Evolutionary conservation across 2,888 invertebrate species (phyloP), one percentile per base, ranked within the genome.

Genomic region (Sisyra terminalis): DNA sequence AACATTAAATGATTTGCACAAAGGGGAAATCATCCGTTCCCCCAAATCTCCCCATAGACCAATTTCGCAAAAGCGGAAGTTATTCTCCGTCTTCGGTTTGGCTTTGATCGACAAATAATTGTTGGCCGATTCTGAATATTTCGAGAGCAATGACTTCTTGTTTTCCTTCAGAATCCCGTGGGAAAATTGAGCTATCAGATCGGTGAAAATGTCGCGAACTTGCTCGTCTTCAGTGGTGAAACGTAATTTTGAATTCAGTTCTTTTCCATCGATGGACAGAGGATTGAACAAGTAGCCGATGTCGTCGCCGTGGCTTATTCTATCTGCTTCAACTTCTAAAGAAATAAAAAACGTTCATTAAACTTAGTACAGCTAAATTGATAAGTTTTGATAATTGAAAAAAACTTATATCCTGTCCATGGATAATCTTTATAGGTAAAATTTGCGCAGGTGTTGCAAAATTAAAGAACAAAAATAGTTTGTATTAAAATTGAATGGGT

Each of bases 241-340:
- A 30, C 18, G 11, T 5, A 24, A 5, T 24, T 24, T 24, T 29
- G 24, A n/a, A 5, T 34, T 14, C 32, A 18, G 5, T 42, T 11
- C 35, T 11, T 11, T 35, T 56, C 0, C 57, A 13, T 51, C 60
- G 15, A 75, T 46, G 0, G 73, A 63, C 13, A 67, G 67, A 0
- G 73, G 69, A 53, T 81, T 78, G 52, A 83, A 83, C 51, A 83
- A 62, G 52, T 78, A 82, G 0, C 74, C 72, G n/a, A 32, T 32
- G 51, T 83, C 83, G 51, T 83, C 82, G 1, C 82, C 82, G 52
- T 83, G 82, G 1, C 72, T 66, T 1, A 74, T 69, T 57, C 68
- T 54, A 57, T 61, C 50, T 2, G 29, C 11, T 17, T 53, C 24
- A 7, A n/a, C n/a, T n/a, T n/a, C n/a, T n/a, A n/a, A n/a, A n/a